Base-by-base conservation (phyloP, 2,797 vertebrate species). In the Loris lydekkerianus region DNA sequence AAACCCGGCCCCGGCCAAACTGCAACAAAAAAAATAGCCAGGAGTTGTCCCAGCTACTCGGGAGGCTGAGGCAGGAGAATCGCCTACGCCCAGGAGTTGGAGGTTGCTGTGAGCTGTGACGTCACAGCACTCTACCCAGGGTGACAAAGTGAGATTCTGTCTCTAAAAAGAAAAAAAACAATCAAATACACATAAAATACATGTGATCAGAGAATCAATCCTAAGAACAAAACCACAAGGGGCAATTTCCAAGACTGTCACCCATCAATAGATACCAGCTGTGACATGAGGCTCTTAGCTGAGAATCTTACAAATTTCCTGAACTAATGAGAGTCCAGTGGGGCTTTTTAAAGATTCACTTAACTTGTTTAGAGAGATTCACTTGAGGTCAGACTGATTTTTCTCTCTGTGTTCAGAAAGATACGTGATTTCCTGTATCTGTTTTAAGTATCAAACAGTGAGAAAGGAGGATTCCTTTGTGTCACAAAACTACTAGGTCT, bases 321-420 rank as follows among this genome's bases (percentile, higher is more conserved):
- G 46, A 93, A 93, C 11, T 76, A 86, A 31, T 37, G 1, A 77
- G 17, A 37, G 14, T 31, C 85, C 67, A 76, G 77, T 7, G 46
- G 56, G 25, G n/a, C 40, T 91, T 91, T 77, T 85, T 70, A 72
- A 73, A 72, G 67, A 86, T 65, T 56, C 23, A 53, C 25, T 53
- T 73, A 63, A 31, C 46, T 91, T 18, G 34, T 83, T 90, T 75
- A 75, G 43, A 77, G 21, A 89, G 43, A 65, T 11, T 88, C 56
- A 72, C 73, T 93, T 60, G 91, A 95, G 18, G 37, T 46, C 37
- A 76, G 37, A 77, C 13, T 25, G 67, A 76, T 27, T 87, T 85
- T 69, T 81, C 56, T 81, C 58, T 94, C 82, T 93, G 83, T 81
- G 91, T 69, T 95, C 23, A 83, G n/a, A 95, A 78, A 83, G n/a